Base-by-base conservation (phyloP, 2,797 vertebrate species). In the Todus mexicanus region DNA sequence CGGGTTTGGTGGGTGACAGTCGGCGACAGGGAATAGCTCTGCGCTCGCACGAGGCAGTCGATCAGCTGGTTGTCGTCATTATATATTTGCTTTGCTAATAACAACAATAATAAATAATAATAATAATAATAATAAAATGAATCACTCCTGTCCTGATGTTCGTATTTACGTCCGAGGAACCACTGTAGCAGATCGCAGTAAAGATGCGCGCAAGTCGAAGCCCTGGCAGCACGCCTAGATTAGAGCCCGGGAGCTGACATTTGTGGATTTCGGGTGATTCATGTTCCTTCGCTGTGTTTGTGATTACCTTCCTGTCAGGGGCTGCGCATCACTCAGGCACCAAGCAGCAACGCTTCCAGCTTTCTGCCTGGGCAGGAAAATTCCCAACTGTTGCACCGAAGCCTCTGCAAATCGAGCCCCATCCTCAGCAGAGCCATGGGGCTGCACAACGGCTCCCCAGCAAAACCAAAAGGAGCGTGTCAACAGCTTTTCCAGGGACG, bases 311-410 rank as follows among this genome's bases (percentile, higher is more conserved):
- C 84, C 91, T 12, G 43, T 48, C 87, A 57, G 89, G 50, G 81
- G 65, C 59, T 56, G 72, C 48, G 25, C 73, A 63, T 64, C 69
- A 26, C 84, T 77, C 87, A 60, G 12, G 42, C 47, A 27, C 29
- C 66, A 1, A 27, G 56, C 72, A 25, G 78, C 68, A 29, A 21
- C n/a, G 17, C 45, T 40, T 27, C 33, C 23, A 63, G 19, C 20
- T 75, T n/a, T 35, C 68, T 78, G 75, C 61, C 12, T 7, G 50
- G 10, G 29, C 23, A 68, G 74, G 65, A 76, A 25, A 92, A 90
- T 47, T 76, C 91, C 94, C 90, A 94, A 48, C 87, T 93, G 68
- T 92, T 93, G 90, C 93, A 40, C n/a, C 68, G 25, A 71, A 71
- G 7, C 7, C 54, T 69, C 76, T 70, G 37, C 65, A 23, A 31